These are phyloP conservation scores for Drosophila neotestacea DNA, from an alignment of 2,888 invertebrate genomes.

Conservation along the genomic window DNA sequence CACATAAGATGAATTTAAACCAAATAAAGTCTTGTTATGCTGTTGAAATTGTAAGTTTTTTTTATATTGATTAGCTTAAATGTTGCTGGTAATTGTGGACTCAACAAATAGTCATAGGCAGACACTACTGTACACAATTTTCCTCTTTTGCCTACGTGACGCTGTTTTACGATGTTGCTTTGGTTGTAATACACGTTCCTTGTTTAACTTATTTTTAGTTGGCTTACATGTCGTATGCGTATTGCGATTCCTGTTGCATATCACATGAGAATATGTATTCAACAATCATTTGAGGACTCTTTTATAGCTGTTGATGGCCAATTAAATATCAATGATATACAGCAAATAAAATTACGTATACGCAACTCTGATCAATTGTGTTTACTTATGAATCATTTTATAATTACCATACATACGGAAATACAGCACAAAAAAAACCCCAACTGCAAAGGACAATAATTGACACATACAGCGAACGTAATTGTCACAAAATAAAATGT, in stretches of 20 bases:
- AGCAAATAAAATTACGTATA: slow-evolving; percentile 22
- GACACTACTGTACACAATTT: slow-evolving; percentile 32
- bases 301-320: slow-evolving; percentile 41
- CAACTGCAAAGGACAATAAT: background rate
- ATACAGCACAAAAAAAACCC: slow-evolving; percentile 3
- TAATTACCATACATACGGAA: slow-evolving; percentile 11
- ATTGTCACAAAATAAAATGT: slow-evolving; percentile 10
- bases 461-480: background rate
- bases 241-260: slow-evolving; percentile 34
- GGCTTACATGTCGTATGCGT: slow-evolving; percentile 56
- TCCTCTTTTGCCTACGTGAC: slow-evolving; percentile 40
- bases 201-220: slow-evolving; percentile 13
- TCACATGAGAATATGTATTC: slow-evolving; percentile 10
- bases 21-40: too few species aligned
- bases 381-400: slow-evolving; percentile 24
- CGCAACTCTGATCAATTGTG: slow-evolving; percentile 1
- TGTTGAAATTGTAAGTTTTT: background rate
- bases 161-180: slow-evolving; percentile 28
- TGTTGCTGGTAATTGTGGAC: background rate
- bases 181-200: slow-evolving; percentile 24
- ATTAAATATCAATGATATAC: slow-evolving; percentile 47
- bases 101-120: slow-evolving; percentile 1
- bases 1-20: background rate
- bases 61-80: background rate
- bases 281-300: slow-evolving; percentile 30